A percentile compares a stretch with the other conserved stretches of the same genome.
phyloP scores from a whole-genome alignment of 2,113 vertebrate genomes.

The Myodes glareolus region DNA sequence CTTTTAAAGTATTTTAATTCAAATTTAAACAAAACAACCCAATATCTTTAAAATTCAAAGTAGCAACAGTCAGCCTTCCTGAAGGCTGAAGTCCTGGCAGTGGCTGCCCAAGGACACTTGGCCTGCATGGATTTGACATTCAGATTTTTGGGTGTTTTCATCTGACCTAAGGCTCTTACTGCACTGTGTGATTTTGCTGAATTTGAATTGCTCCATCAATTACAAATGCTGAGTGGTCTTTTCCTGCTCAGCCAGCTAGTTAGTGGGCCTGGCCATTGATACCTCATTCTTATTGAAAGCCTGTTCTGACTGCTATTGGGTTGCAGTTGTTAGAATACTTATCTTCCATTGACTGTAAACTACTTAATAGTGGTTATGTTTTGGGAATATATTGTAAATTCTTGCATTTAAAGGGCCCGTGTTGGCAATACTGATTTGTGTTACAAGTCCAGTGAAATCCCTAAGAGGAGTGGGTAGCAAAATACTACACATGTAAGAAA shows the following conservation, averaged over 20 bases:
- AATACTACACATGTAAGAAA: background rate
- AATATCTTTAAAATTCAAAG: constrained; percentile 49
- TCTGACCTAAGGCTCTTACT: background rate
- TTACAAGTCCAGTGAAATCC: background rate
- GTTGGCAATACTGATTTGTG: background rate
- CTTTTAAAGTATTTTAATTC: constrained; percentile 36
- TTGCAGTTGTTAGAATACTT: background rate
- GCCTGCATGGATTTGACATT: constrained; percentile 1
- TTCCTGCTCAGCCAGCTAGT: background rate
- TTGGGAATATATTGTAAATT: background rate
- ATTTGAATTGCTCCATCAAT: constrained; percentile 50
- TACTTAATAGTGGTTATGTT: background rate
- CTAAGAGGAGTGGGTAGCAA: background rate
- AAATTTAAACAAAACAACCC: background rate
- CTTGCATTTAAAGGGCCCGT: background rate
- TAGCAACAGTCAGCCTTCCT: background rate
- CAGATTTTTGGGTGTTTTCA: background rate
- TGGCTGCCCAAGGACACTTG: background rate
- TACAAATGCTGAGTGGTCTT: constrained; percentile 46
- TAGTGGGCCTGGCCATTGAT: background rate
- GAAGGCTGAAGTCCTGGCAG: background rate
- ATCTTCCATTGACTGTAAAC: background rate
- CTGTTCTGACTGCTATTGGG: background rate
- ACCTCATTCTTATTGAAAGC: background rate
- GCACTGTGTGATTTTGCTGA: constrained; percentile 57